phyloP scores from a whole-genome alignment of 2,113 vertebrate species.

The Thymallus thymallus region DNA sequence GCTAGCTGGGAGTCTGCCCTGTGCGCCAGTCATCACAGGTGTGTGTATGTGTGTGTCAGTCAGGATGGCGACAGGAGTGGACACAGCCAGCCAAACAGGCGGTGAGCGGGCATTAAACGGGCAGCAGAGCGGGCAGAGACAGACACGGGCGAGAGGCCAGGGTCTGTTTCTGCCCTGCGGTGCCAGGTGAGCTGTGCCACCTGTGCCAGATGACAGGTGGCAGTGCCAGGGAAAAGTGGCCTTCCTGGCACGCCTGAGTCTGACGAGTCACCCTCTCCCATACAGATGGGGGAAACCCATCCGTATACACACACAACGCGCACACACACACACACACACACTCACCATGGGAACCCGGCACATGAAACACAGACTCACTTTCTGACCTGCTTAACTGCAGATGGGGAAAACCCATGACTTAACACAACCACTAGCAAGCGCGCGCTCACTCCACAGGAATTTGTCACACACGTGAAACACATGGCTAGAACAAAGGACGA shows the following conservation, averaged over 20 bases:
- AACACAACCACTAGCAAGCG: too few relatives aligned
- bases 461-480: too few relatives aligned
- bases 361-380: too few relatives aligned
- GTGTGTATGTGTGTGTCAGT: neutral
- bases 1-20: neutral
- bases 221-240: neutral
- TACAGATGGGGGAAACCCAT: constrained; percentile 22
- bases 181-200: constrained; percentile 16
- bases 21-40: neutral
- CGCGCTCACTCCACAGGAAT: too few relatives aligned
- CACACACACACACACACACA: neutral
- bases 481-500: too few relatives aligned
- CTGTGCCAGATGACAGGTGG: constrained; percentile 13
- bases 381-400: too few relatives aligned
- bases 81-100: neutral
- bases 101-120: neutral
- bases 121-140: neutral
- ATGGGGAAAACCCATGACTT: too few relatives aligned
- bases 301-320: neutral
- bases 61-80: neutral
- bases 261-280: neutral
- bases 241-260: neutral
- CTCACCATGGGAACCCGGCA: neutral
- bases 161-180: constrained; percentile 1
- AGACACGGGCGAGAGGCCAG: constrained; percentile 4